A percentile compares a stretch with the other conserved stretches of the same genome.
phyloP scores from a whole-genome alignment of 2,113 vertebrate species.

The Pteronura brasiliensis region DNA sequence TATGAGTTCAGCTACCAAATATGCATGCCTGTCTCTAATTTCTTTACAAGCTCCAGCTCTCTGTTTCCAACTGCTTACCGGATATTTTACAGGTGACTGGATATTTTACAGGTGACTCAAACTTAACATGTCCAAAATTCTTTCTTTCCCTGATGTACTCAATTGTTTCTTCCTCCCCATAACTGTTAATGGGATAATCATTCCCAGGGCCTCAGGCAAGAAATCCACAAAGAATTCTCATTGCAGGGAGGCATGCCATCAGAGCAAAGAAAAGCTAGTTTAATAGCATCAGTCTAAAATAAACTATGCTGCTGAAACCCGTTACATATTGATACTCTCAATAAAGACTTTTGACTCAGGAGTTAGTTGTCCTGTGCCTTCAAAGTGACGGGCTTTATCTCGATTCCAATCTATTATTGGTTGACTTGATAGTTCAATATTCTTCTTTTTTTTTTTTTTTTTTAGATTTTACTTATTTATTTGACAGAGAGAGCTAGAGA shows the following conservation, averaged over 20 bases:
- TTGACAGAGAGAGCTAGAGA: neutral
- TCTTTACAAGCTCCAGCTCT: neutral
- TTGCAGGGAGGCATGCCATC: neutral
- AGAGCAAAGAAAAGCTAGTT: neutral
- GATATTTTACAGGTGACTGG: neutral
- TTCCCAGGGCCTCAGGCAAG: neutral
- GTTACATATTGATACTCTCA: neutral
- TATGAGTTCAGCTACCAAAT: neutral
- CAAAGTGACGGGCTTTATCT: neutral
- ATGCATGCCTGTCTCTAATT: neutral
- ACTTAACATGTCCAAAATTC: neutral
- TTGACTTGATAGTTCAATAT: neutral
- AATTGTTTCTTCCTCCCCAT: neutral
- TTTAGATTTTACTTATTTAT: neutral
- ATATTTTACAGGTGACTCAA: neutral
- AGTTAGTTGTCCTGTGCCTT: neutral
- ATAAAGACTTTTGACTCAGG: neutral
- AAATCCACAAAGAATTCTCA: constrained; percentile 1
- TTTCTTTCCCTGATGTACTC: neutral
- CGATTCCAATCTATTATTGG: neutral
- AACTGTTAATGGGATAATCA: neutral
- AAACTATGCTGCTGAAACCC: neutral
- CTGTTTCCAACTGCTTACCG: neutral
- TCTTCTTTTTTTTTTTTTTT: neutral
- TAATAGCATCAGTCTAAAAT: neutral